phyloP scores from a whole-genome alignment of 2,888 invertebrate genomes.

The Aphodius sticticus region DNA sequence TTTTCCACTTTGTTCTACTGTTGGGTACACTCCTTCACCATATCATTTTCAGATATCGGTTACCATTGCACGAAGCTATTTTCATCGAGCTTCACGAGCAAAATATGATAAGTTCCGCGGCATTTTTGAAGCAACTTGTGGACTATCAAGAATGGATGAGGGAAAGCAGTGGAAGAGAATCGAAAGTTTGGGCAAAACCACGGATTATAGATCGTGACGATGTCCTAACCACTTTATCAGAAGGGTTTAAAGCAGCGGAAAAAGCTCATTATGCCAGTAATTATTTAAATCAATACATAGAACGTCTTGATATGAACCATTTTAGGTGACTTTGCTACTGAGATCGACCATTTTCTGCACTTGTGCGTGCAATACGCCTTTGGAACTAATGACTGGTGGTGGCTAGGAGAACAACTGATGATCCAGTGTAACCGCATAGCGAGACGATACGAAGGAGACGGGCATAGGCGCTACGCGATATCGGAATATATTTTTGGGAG shows the following conservation, averaged over 20 bases:
- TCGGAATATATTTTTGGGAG: constrained; percentile 64
- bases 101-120: constrained; percentile 62
- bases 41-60: constrained; percentile 59
- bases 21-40: background rate
- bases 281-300: constrained; percentile 5
- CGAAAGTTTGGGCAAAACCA: constrained; percentile 58
- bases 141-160: constrained; percentile 64
- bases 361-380: constrained; percentile 60
- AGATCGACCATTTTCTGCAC: constrained; percentile 58
- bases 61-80: constrained; percentile 65
- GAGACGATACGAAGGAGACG: constrained; percentile 60
- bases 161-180: constrained; percentile 63
- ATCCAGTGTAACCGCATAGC: constrained; percentile 61
- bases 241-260: constrained; percentile 49
- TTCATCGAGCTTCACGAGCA: constrained; percentile 64
- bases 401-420: constrained; percentile 67
- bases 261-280: constrained; percentile 47
- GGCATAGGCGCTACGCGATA: constrained; percentile 62
- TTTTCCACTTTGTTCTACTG: constrained; percentile 33
- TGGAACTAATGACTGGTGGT: constrained; percentile 61
- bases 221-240: constrained; percentile 50
- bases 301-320: constrained; percentile 13
- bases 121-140: constrained; percentile 64
- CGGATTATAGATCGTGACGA: constrained; percentile 49
- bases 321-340: constrained; percentile 41